phyloP scores from a whole-genome alignment of 1,140 invertebrate species.

The Camponotus pennsylvanicus region DNA sequence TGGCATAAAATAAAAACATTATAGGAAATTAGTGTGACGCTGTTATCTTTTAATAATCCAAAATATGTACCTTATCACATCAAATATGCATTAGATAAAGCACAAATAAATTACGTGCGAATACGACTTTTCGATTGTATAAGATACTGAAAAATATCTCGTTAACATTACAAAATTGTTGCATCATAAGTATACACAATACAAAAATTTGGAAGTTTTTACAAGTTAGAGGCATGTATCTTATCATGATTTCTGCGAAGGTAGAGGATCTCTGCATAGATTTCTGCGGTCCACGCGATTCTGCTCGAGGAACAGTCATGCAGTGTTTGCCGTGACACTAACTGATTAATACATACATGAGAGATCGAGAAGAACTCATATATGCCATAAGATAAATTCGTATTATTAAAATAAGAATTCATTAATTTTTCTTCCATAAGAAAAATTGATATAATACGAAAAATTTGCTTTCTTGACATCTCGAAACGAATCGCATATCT shows the following conservation, averaged over 20 bases:
- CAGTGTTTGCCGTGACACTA: conserved; percentile 67
- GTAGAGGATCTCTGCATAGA: conserved; percentile 31
- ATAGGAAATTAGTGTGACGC: not conserved
- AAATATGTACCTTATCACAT: not conserved
- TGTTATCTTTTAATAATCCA: conserved; percentile 10
- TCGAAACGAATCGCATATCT: not conserved
- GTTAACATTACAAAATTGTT: not conserved
- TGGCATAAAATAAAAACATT: too few relatives aligned
- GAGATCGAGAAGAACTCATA: not conserved
- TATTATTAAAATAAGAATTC: conserved; percentile 12
- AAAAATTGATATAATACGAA: not conserved
- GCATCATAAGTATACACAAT: not conserved
- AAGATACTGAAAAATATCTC: conserved; percentile 5
- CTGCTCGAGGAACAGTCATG: conserved; percentile 58
- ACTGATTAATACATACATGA: conserved; percentile 43
- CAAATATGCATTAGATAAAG: not conserved
- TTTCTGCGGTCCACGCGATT: conserved; percentile 46
- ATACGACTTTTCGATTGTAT: not conserved
- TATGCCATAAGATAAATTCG: not conserved
- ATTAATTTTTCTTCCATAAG: not conserved
- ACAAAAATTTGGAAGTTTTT: conserved; percentile 28
- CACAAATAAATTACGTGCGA: not conserved
- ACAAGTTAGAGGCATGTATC: not conserved
- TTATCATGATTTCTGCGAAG: conserved; percentile 52
- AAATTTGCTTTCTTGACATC: not conserved